phyloP scores from a whole-genome alignment of 2,797 vertebrate species.

The Eurystomus glaucurus region DNA sequence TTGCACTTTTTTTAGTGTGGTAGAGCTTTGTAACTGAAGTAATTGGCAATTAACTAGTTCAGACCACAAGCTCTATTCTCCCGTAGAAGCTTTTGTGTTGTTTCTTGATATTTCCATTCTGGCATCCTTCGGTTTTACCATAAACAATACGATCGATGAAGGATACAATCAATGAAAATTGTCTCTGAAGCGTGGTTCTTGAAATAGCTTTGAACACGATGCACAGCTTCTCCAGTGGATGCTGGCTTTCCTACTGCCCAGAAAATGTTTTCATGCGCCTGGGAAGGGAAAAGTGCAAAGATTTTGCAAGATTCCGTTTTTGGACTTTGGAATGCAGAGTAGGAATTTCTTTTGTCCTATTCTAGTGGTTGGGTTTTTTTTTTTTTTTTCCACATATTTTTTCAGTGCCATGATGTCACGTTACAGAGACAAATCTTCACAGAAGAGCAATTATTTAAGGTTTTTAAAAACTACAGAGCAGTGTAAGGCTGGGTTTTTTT shows the following conservation, averaged over 20 bases:
- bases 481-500: not conserved
- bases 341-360: not conserved
- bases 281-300: not conserved
- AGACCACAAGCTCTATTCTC: not conserved
- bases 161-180: not conserved
- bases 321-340: not conserved
- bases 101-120: not conserved
- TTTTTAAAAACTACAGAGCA: not conserved
- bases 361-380: not conserved
- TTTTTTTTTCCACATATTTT: not conserved
- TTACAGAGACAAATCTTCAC: not conserved
- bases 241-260: not conserved
- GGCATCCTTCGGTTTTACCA: not conserved
- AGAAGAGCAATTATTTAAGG: not conserved
- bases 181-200: not conserved
- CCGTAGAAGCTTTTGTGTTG: not conserved
- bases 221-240: not conserved
- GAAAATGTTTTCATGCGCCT: not conserved
- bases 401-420: not conserved
- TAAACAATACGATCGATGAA: not conserved
- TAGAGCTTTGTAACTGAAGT: not conserved
- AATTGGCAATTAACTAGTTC: not conserved
- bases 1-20: not conserved
- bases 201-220: not conserved
- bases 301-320: not conserved